Evolutionary conservation across 2,888 invertebrate genomes (phyloP), one percentile per base, ranked within the genome.

Genomic region (Sicus ferrugineus): DNA sequence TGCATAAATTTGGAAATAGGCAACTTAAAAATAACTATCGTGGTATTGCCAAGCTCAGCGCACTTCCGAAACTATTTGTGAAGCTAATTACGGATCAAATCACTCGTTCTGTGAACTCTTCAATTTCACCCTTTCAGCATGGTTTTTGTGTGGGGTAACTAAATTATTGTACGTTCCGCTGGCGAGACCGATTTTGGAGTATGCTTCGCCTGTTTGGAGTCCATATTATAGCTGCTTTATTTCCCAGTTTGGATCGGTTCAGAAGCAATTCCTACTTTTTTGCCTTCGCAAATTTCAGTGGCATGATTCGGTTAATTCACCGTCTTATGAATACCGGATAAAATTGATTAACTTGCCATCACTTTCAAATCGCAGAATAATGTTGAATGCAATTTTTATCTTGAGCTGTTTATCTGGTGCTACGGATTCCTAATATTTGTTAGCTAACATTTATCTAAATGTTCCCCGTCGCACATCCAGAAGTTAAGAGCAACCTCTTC

Each of bases 271-370:
- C 28, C 19, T 28, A 16, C 26, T 56, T 14, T 56, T 56, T 56
- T 26, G 30, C 14, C 28, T 26, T 16, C 28, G 56, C 3, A 28
- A 30, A 28, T 50, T 48, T 46, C 23, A 6, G 6, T 34, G 21
- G 56, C 2, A 34, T 58, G 7, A 11, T 2, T 23, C 16, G 2
- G 21, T 65, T 21, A 50, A 30, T 16, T n/a, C 31, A 30, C 14
- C 71, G 68, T 76, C 72, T 16, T 56, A 52, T 52, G 52, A 52
- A 26, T 30, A 6, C n/a, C 56, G 56, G 11, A 2, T 56, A 23
- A 56, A 56, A 56, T 19, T 56, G 16, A 56, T 56, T 4, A 56
- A 56, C 31, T 16, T 56, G n/a, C 56, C 28, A 2, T 28, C 56
- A 23, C 31, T 28, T 3, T 14, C 19, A 28, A 56, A 16, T 30